phyloP scores from a whole-genome alignment of 2,797 vertebrate genomes.

The Oophaga sylvatica region DNA sequence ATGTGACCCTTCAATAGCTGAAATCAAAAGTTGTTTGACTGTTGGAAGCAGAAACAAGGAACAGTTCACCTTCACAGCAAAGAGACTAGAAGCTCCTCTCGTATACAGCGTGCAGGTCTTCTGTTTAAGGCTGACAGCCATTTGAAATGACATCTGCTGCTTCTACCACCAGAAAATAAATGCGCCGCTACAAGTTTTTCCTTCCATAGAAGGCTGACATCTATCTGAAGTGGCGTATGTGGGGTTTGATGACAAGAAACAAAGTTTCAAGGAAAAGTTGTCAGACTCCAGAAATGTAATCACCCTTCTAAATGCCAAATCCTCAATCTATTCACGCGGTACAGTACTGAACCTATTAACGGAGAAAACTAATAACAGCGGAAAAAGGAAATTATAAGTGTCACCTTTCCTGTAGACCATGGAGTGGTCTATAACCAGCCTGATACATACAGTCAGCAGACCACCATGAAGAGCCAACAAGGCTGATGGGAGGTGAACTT shows the following conservation, averaged over 20 bases:
- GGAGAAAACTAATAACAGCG: too few relatives aligned
- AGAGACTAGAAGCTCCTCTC: not conserved
- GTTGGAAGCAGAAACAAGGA: conserved; percentile 8
- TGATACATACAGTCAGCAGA: too few relatives aligned
- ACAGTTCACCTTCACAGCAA: conserved; percentile 1
- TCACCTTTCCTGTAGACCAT: too few relatives aligned
- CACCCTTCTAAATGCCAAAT: not conserved
- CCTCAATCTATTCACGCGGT: too few relatives aligned
- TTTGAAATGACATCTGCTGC: not conserved
- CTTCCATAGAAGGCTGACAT: not conserved
- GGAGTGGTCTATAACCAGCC: too few relatives aligned
- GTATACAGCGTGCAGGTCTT: not conserved
- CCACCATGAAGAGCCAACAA: too few relatives aligned
- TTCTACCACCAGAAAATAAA: not conserved
- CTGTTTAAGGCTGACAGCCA: not conserved
- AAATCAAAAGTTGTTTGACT: not conserved
- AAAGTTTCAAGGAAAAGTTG: not conserved
- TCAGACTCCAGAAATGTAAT: not conserved
- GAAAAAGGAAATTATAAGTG: too few relatives aligned
- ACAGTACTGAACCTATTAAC: too few relatives aligned
- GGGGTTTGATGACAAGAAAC: not conserved
- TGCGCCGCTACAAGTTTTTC: not conserved
- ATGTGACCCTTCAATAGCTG: conserved; percentile 14
- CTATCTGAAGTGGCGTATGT: not conserved
- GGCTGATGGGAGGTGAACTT: too few relatives aligned